Evolutionary conservation across 2,888 invertebrate genomes (phyloP).

Genomic region (Tholera decimalis): DNA sequence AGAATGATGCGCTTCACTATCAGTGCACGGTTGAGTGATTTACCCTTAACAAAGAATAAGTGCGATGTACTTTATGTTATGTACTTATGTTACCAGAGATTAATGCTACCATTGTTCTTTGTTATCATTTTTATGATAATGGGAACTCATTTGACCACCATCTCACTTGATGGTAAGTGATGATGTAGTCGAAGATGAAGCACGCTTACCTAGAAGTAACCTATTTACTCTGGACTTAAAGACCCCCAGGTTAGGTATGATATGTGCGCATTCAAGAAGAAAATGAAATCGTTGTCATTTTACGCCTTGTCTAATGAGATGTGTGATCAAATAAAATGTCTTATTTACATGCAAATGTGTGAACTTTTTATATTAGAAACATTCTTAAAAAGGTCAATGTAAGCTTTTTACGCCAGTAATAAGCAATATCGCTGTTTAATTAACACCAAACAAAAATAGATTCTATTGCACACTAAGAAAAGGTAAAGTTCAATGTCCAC

Average conservation of each 20-base stretch:
- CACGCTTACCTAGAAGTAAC: too few relatives aligned
- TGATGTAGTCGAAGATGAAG: too few relatives aligned
- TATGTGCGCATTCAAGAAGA: not conserved
- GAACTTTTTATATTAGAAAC: not conserved
- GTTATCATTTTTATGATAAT: too few relatives aligned
- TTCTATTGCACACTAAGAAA: constrained; percentile 30
- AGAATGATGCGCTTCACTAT: not conserved
- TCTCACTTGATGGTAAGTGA: too few relatives aligned
- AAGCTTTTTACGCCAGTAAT: constrained; percentile 10
- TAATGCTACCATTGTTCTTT: not conserved
- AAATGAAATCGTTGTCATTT: not conserved
- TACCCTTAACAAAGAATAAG: not conserved
- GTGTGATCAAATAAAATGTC: constrained; percentile 3
- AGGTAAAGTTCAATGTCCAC: constrained; percentile 47
- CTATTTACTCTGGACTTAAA: too few relatives aligned
- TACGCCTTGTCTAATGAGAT: not conserved
- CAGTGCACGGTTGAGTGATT: not conserved
- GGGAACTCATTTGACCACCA: too few relatives aligned
- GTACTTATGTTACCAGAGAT: not conserved
- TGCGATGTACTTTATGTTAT: not conserved
- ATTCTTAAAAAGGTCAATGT: constrained; percentile 38
- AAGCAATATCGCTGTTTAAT: constrained; percentile 22
- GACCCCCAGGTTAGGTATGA: too few relatives aligned
- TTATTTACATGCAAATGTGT: constrained; percentile 12
- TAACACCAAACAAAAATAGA: constrained; percentile 30